Evolutionary conservation across 2,888 invertebrate genomes (phyloP).

Genomic region (Ceraclea dissimilis): DNA sequence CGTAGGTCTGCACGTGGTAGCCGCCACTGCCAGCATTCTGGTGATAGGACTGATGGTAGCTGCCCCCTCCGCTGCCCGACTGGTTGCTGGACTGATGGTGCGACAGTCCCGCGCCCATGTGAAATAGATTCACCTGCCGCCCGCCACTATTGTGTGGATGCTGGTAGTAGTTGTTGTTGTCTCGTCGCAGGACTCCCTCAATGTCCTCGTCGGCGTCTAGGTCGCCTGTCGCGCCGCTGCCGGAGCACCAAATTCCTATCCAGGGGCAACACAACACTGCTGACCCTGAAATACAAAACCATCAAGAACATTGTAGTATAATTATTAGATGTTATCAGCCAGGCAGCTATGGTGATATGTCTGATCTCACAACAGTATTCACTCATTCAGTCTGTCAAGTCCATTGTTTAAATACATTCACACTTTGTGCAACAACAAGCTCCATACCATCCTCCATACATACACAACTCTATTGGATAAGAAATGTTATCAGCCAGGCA

Average conservation of each 20-base stretch:
- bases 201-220: background rate
- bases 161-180: background rate
- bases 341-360: no score
- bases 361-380: no score
- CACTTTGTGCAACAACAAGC: no score
- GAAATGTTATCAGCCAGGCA: no score
- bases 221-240: conserved; percentile 15
- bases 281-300: conserved; percentile 14
- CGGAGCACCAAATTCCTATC: conserved; percentile 25
- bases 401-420: no score
- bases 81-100: conserved; percentile 9
- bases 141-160: conserved; percentile 5
- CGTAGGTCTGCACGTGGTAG: background rate
- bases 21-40: conserved; percentile 32
- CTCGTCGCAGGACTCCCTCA: background rate
- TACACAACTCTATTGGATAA: no score
- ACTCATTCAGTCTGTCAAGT: no score
- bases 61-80: background rate
- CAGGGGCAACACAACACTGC: conserved; percentile 25
- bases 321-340: no score
- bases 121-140: conserved; percentile 6
- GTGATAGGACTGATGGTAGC: background rate
- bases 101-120: conserved; percentile 28
- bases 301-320: no score
- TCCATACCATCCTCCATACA: no score